Conservation (phyloP, 2,113 vertebrate genomes). For the Nannospalax galili region DNA sequence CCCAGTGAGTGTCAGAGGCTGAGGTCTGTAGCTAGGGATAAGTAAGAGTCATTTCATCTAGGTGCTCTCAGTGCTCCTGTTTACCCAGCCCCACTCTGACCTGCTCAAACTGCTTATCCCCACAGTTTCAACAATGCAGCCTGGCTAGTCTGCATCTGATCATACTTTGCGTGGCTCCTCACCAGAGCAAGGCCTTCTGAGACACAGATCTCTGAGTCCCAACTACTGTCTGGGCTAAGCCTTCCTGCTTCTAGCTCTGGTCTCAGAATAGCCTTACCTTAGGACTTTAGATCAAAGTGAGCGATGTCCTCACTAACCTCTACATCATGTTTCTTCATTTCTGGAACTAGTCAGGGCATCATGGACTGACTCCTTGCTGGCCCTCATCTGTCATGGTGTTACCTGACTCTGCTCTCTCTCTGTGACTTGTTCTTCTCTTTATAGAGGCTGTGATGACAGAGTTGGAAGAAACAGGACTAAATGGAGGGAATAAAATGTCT, state of each 20-base stretch:
- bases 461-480: not conserved
- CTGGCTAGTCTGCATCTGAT: not conserved
- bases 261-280: not conserved
- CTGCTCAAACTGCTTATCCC: not conserved
- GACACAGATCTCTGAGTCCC: not conserved
- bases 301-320: not conserved
- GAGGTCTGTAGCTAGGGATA: not conserved
- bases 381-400: not conserved
- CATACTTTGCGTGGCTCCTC: not conserved
- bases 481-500: not conserved
- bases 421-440: not conserved
- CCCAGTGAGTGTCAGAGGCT: not conserved
- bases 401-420: not conserved
- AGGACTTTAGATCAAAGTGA: not conserved
- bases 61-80: not conserved
- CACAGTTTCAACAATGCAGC: not conserved
- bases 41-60: not conserved
- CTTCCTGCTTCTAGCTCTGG: not conserved
- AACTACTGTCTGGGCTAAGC: not conserved
- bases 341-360: not conserved
- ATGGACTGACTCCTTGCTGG: not conserved
- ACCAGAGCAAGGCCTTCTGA: not conserved
- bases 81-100: not conserved
- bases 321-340: not conserved
- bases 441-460: not conserved